These are phyloP conservation scores for Chaetops frenatus DNA, from an alignment of 2,113 vertebrate genomes.

Conservation along the genomic window DNA sequence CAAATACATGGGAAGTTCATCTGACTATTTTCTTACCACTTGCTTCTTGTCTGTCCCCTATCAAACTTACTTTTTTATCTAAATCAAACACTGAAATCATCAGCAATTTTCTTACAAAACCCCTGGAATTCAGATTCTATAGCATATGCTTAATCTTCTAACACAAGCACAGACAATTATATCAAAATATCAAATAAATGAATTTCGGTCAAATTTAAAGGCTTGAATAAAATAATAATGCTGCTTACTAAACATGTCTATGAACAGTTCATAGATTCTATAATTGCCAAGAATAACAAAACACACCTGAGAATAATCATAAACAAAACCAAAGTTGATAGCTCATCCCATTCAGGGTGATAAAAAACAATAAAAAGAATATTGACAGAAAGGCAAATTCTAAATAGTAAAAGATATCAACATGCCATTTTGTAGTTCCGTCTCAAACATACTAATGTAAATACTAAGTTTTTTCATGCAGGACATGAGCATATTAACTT, in stretches of 20 bases:
- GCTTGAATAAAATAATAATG: conserved; percentile 8
- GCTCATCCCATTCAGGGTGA: not conserved
- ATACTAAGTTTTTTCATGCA: not conserved
- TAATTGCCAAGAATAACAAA: conserved; percentile 7
- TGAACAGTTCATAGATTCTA: conserved; percentile 5
- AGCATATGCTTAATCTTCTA: conserved; percentile 61
- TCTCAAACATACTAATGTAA: not conserved
- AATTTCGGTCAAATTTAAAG: conserved; percentile 48
- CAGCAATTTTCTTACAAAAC: conserved; percentile 31
- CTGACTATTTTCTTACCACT: not conserved
- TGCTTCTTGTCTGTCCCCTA: not conserved
- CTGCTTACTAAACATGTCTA: not conserved
- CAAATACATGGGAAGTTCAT: not conserved
- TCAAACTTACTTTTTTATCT: not conserved
- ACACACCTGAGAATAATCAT: not conserved
- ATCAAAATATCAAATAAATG: conserved; percentile 64
- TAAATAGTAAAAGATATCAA: not conserved
- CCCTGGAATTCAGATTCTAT: not conserved
- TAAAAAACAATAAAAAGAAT: not conserved
- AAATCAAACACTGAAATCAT: conserved; percentile 49
- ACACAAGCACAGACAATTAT: conserved; percentile 51
- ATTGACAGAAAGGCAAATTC: not conserved
- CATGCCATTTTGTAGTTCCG: not conserved
- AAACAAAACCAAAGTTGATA: not conserved
- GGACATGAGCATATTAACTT: not conserved